These are phyloP conservation scores for Parapristionchus giblindavisi DNA, from an alignment of 2,888 invertebrate genomes.

Conservation along the genomic window DNA sequence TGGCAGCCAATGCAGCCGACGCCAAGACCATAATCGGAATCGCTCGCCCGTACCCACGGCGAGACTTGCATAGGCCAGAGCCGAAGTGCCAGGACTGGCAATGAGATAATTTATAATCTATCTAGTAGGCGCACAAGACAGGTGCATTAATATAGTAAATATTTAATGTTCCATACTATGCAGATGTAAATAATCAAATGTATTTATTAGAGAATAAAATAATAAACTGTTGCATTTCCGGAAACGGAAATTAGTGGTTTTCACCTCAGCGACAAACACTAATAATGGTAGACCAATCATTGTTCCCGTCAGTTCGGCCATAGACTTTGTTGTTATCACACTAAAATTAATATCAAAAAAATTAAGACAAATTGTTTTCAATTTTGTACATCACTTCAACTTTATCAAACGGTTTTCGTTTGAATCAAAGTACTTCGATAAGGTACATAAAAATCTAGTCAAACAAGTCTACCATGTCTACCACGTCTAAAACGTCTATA, in stretches of 20 bases:
- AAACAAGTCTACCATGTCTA: no score
- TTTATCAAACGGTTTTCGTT: no score
- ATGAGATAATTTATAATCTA: not conserved
- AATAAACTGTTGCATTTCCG: no score
- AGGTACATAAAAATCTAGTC: no score
- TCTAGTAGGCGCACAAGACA: not conserved
- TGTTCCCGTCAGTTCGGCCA: not conserved
- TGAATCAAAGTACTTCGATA: no score
- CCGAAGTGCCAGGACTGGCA: slow-evolving; percentile 4
- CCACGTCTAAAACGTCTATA: no score
- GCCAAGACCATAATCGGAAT: not conserved
- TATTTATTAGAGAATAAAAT: not conserved
- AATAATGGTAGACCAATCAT: slow-evolving; percentile 8
- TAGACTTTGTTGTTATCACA: not conserved
- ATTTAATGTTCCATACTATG: no score
- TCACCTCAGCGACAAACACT: slow-evolving; percentile 9
- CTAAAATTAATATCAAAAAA: not conserved
- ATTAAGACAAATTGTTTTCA: no score
- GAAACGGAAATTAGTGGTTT: no score
- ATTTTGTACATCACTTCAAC: no score
- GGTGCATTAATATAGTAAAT: not conserved
- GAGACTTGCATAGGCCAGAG: not conserved
- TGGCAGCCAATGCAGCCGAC: not conserved
- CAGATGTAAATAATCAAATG: no score
- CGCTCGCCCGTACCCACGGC: not conserved